phyloP scores from a whole-genome alignment of 2,113 vertebrate genomes.

The Calyptomena viridis region DNA sequence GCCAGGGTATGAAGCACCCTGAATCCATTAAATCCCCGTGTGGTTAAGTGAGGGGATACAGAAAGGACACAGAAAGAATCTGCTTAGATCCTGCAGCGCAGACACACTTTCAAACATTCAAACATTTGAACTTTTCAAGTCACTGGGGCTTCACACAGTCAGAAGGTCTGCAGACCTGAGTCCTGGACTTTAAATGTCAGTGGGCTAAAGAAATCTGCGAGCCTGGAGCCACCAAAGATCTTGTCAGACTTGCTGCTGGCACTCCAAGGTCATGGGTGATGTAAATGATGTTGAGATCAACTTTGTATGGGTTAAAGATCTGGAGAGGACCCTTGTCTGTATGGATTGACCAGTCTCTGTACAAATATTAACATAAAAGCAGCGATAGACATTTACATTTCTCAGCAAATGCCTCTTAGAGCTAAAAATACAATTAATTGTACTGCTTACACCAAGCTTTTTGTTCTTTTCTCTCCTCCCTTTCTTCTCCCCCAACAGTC shows the following conservation, averaged over 20 bases:
- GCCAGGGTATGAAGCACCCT: background rate
- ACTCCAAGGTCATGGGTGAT: background rate
- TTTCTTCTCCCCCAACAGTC: background rate
- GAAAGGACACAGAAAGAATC: background rate
- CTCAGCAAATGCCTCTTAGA: constrained; percentile 20
- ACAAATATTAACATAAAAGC: constrained; percentile 3
- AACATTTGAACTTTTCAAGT: background rate
- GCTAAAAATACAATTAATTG: constrained; percentile 39
- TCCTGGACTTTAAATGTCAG: background rate
- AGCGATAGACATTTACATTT: background rate
- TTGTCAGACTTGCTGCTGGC: background rate
- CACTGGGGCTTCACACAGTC: background rate
- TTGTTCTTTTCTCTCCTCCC: background rate
- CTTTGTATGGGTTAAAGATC: background rate
- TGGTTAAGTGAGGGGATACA: background rate
- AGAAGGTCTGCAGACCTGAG: background rate
- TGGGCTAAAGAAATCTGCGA: background rate
- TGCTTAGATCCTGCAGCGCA: background rate
- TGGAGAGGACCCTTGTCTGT: background rate
- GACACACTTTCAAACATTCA: rapidly evolving
- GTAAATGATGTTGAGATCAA: background rate
- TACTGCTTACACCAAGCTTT: background rate
- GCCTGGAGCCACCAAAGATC: background rate
- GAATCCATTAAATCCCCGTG: background rate
- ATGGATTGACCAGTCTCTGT: background rate